These are phyloP conservation scores for Pipra filicauda DNA, from an alignment of 2,113 vertebrate genomes.

Conservation along the genomic window DNA sequence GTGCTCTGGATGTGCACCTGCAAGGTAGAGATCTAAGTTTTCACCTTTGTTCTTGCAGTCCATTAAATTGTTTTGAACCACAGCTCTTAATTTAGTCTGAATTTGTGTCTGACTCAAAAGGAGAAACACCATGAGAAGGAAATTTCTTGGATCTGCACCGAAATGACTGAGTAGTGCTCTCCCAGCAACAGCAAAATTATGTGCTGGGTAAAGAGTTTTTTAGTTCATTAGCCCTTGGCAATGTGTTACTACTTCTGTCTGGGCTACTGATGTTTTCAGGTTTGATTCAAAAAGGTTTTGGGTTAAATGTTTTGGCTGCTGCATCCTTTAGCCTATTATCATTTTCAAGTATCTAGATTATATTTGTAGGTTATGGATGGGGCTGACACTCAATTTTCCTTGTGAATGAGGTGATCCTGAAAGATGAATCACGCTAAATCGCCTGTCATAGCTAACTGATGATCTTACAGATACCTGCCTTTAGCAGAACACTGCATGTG, in stretches of 20 bases:
- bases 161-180: constrained; percentile 43
- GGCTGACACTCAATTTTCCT: constrained; percentile 67
- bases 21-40: neutral
- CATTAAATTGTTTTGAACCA: neutral
- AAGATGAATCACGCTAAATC: constrained; percentile 68
- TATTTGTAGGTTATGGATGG: constrained; percentile 68
- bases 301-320: constrained; percentile 70
- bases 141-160: constrained; percentile 55
- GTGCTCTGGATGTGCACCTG: neutral
- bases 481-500: neutral
- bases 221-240: constrained; percentile 67
- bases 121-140: constrained; percentile 17
- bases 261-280: constrained; percentile 51
- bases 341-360: constrained; percentile 66
- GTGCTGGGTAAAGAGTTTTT: constrained; percentile 49
- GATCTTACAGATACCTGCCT: constrained; percentile 25
- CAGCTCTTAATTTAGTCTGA: constrained; percentile 37
- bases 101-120: constrained; percentile 47
- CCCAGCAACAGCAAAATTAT: constrained; percentile 60
- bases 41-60: neutral
- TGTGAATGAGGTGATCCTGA: constrained; percentile 62
- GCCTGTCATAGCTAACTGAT: constrained; percentile 48
- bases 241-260: constrained; percentile 68
- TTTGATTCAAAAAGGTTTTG: constrained; percentile 67
- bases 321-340: constrained; percentile 65